Base-by-base conservation (phyloP, 2,888 invertebrate genomes). In the Sthenelais limicola region DNA sequence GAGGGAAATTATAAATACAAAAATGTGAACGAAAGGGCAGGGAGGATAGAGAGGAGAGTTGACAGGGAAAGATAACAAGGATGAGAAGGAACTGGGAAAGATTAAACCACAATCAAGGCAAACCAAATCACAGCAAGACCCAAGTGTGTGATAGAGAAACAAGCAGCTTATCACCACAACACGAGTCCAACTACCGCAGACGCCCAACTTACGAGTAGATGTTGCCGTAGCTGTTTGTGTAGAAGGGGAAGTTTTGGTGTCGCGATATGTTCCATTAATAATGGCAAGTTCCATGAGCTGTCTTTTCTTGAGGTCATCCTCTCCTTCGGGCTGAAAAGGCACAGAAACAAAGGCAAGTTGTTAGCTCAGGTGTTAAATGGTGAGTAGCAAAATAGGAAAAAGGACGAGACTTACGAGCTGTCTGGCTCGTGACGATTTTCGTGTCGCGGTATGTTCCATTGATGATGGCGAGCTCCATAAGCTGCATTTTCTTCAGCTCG, bases 201-300 rank as follows among this genome's bases (percentile, higher is more conserved):
- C 62, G 38, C 66, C 68, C 71, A 71, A 75, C 75, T 75, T 75
- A 75, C 75, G 75, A 56, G 69, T 15, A 15, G 66, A 28, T 26
- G 72, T 33, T 24, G 56, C 71, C 35, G 72, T 72, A 7, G 67
- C 51, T 51, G 72, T 35, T 48, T 58, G 35, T 24, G 56, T 47
- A 28, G 5, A 18, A 21, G 73, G 38, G 26, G 70, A 68, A 62
- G 70, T 67, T 67, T 76, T 77, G 33, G 76, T 85, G 78, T 86
- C 86, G 72, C 86, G 83, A 91, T 98, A 99, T 73, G 99, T 99
- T 88, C 99, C 99, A 89, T 99, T 99, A 88, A 99, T 98, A 86
- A 99, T 99, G 86, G 99, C 99, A 88, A 99, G 91, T 90, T 99
- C 99, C 98, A 99, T 99, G 84, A 99, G 91, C 90, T 99, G 99